phyloP scores from a whole-genome alignment of 2,888 invertebrate genomes.

The Erynnis tages region DNA sequence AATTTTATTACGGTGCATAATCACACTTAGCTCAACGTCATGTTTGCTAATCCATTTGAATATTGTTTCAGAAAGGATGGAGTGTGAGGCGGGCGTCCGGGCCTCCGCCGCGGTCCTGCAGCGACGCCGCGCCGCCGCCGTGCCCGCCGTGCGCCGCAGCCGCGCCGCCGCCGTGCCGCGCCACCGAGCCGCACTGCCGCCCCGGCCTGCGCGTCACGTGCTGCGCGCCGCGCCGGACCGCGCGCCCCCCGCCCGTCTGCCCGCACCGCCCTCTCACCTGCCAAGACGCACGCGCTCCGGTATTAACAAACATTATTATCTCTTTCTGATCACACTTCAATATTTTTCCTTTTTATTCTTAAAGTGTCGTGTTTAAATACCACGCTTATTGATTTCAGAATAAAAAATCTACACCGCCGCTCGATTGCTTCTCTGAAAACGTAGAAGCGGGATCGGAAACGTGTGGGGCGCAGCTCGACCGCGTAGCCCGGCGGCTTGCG shows the following conservation, averaged over 20 bases:
- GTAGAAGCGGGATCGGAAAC: conserved; percentile 2
- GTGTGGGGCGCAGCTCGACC: conserved; percentile 27
- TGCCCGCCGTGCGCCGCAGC: conserved; percentile 17
- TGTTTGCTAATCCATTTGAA: too few species aligned
- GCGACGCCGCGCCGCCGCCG: not conserved
- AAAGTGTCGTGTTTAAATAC: too few species aligned
- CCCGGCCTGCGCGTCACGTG: conserved; percentile 31
- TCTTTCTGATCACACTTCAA: not conserved
- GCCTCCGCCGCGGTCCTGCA: conserved; percentile 17
- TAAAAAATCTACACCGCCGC: conserved; percentile 1
- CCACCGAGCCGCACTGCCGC: conserved; percentile 27
- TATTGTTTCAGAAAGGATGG: conserved; percentile 5
- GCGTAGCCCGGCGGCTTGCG: conserved; percentile 25
- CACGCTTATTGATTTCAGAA: too few species aligned
- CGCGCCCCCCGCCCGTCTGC: conserved; percentile 25
- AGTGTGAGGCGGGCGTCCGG: not conserved
- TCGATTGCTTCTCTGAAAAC: not conserved
- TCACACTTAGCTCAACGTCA: too few species aligned
- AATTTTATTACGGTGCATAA: too few species aligned
- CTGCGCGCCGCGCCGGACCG: conserved; percentile 27
- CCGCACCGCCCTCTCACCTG: conserved; percentile 18
- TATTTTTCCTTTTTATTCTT: too few species aligned
- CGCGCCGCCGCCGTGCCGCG: conserved; percentile 16
- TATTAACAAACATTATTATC: not conserved
- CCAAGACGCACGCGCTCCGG: not conserved